These are phyloP conservation scores for Athripsodes cinereus DNA, from an alignment of 2,888 invertebrate species.

Conservation along the genomic window DNA sequence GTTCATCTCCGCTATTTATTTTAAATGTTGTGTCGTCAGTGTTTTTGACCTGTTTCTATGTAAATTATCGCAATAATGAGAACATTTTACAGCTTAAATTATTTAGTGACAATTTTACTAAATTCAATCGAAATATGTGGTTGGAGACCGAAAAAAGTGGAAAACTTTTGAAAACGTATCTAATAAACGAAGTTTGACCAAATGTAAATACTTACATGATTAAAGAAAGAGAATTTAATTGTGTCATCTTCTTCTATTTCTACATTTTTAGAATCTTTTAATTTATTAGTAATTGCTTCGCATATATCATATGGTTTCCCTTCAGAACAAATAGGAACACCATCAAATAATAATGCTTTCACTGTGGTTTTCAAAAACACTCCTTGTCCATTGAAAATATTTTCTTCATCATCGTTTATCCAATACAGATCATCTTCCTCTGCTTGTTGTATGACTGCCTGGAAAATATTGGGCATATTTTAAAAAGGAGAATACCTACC, in stretches of 20 bases:
- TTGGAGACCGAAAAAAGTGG: too few relatives aligned
- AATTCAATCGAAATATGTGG: too few relatives aligned
- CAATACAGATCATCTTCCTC: background rate
- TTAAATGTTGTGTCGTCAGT: background rate
- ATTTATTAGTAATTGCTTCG: too few relatives aligned
- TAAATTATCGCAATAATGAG: background rate
- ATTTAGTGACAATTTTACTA: too few relatives aligned
- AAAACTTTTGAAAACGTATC: too few relatives aligned
- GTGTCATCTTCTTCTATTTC: background rate
- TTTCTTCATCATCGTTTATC: background rate
- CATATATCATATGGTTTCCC: too few relatives aligned
- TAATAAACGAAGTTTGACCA: too few relatives aligned
- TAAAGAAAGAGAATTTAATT: background rate
- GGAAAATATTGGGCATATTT: too few relatives aligned
- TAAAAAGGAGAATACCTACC: too few relatives aligned
- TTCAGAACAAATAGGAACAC: background rate
- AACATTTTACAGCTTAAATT: too few relatives aligned
- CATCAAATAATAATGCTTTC: background rate
- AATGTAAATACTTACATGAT: background rate
- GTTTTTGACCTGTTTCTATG: background rate
- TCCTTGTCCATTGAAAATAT: background rate
- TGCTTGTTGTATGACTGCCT: background rate
- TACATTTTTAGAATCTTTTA: too few relatives aligned
- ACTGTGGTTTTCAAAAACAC: background rate
- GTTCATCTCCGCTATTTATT: background rate